Percentiles rank a stretch among this genome's conserved stretches.
These are phyloP conservation scores for Antigone vipio DNA, from an alignment of 2,113 vertebrate genomes.

Conservation along the genomic window DNA sequence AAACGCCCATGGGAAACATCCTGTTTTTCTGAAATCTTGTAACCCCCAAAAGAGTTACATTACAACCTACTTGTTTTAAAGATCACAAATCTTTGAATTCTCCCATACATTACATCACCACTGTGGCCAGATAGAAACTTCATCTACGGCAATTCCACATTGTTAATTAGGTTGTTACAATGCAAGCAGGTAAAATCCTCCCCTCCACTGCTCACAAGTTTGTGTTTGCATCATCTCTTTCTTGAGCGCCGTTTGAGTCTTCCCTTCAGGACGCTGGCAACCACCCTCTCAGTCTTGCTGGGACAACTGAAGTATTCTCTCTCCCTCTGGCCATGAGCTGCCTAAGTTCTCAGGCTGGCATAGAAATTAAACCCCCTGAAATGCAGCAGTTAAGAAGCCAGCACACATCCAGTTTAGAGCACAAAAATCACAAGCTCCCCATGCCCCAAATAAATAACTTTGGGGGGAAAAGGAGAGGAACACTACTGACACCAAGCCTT, in stretches of 20 bases:
- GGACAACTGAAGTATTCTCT: not conserved
- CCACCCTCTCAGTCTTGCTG: not conserved
- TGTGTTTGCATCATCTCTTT: not conserved
- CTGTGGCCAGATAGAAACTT: not conserved
- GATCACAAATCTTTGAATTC: not conserved
- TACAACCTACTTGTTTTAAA: not conserved
- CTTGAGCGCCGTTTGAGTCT: not conserved
- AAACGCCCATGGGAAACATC: rapidly evolving
- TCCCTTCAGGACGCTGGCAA: not conserved
- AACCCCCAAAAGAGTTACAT: not conserved
- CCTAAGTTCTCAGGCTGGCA: not conserved
- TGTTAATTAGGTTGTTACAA: not conserved
- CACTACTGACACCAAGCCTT: not conserved
- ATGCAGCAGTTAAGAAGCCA: not conserved
- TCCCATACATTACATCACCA: not conserved
- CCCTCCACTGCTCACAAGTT: not conserved
- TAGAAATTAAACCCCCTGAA: not conserved
- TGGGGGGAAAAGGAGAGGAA: not conserved
- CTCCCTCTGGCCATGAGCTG: not conserved
- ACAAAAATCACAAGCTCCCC: not conserved
- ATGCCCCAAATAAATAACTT: not conserved
- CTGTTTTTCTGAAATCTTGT: not conserved
- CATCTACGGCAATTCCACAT: not conserved
- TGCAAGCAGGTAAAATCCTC: not conserved
- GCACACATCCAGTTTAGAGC: not conserved